A percentile compares a stretch with the other conserved stretches of the same genome.
phyloP scores from a whole-genome alignment of 2,888 invertebrate species.

The Platypus cylindrus region DNA sequence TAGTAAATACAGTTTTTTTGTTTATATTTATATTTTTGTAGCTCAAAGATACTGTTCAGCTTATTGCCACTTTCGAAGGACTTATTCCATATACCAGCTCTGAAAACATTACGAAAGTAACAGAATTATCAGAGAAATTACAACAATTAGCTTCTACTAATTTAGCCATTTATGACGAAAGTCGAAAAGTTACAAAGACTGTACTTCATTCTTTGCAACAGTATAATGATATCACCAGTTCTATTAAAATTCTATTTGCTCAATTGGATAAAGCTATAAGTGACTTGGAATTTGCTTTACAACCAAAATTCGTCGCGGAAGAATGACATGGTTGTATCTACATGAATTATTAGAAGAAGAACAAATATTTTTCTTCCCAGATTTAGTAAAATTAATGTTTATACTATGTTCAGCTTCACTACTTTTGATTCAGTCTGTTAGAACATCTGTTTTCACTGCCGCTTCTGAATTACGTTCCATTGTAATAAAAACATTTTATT shows the following conservation, averaged over 20 bases:
- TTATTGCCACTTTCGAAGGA: constrained; percentile 32
- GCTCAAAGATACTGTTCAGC: constrained; percentile 31
- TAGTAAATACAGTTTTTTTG: too few relatives aligned
- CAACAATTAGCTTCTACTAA: constrained; percentile 33
- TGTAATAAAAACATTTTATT: too few relatives aligned
- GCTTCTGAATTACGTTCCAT: too few relatives aligned
- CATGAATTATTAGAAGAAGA: too few relatives aligned
- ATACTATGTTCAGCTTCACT: too few relatives aligned
- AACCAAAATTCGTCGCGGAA: too few relatives aligned
- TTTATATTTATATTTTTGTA: constrained; percentile 4
- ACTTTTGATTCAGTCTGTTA: too few relatives aligned
- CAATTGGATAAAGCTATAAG: constrained; percentile 35
- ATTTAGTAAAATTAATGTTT: too few relatives aligned
- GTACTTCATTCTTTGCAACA: constrained; percentile 34
- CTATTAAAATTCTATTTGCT: constrained; percentile 37
- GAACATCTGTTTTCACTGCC: too few relatives aligned
- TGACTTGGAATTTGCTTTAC: constrained; percentile 34
- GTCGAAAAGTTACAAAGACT: constrained; percentile 30
- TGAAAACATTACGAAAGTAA: constrained; percentile 32
- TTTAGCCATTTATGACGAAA: constrained; percentile 32
- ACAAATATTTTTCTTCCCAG: too few relatives aligned
- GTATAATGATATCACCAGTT: constrained; percentile 38
- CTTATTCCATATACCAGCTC: constrained; percentile 35
- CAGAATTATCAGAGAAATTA: constrained; percentile 35
- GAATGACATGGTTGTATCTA: too few relatives aligned